Evolutionary conservation across 2,888 invertebrate genomes (phyloP).

Genomic region (Anoplius nigerrimus): DNA sequence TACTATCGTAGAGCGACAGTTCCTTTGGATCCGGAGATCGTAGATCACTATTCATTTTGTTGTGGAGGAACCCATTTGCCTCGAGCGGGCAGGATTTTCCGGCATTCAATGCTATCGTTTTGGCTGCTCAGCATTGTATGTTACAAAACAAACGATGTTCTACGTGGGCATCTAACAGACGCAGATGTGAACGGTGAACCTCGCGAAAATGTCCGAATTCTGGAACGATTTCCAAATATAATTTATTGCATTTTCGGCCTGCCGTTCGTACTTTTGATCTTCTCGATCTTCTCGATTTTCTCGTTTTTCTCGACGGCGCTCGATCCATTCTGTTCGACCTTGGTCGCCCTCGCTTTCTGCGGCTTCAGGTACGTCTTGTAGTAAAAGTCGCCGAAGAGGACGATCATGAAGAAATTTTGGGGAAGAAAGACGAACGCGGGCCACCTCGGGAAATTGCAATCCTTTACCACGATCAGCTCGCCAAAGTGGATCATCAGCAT

Average conservation of each 20-base stretch:
- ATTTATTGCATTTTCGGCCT: conserved; percentile 8
- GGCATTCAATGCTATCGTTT: too few species aligned
- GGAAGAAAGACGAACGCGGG: conserved; percentile 78
- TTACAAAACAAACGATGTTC: too few species aligned
- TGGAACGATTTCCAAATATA: background rate
- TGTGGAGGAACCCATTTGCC: too few species aligned
- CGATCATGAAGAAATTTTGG: conserved; percentile 82
- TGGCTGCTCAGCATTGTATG: too few species aligned
- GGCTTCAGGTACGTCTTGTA: conserved; percentile 78
- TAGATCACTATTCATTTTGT: too few species aligned
- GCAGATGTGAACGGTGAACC: too few species aligned
- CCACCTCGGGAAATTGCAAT: conserved; percentile 80
- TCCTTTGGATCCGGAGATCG: too few species aligned
- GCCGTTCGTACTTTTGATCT: conserved; percentile 15
- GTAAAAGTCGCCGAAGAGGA: conserved; percentile 83
- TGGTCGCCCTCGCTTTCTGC: conserved; percentile 28
- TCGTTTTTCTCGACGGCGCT: conserved; percentile 41
- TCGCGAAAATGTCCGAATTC: too few species aligned
- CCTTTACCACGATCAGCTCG: conserved; percentile 74
- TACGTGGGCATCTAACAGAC: too few species aligned
- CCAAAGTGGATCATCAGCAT: conserved; percentile 78
- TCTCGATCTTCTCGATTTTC: conserved; percentile 11
- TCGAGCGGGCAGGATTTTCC: too few species aligned
- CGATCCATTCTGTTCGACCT: conserved; percentile 48
- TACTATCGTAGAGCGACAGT: too few species aligned